Evolutionary conservation across 2,113 vertebrate genomes (phyloP).

Genomic region (Marmota flaviventris): DNA sequence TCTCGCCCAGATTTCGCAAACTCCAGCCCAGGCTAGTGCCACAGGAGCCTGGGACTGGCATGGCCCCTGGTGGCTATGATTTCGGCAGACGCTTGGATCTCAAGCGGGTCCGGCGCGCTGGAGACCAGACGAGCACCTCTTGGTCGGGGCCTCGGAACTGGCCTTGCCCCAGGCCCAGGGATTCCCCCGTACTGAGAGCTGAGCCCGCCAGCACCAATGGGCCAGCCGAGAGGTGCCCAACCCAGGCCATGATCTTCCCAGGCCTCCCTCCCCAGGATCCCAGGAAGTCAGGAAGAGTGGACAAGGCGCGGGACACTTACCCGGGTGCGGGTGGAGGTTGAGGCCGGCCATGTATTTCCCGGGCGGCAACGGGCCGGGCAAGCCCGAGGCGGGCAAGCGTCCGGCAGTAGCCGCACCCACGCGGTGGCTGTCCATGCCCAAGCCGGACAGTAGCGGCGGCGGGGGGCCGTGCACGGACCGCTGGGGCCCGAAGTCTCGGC

Average conservation of each 20-base stretch:
- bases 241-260: background rate
- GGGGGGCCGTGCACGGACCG: constrained; percentile 95
- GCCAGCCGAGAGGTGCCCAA: background rate
- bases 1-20: constrained; percentile 1
- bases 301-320: constrained; percentile 88
- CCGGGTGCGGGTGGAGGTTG: constrained; percentile 95
- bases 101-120: background rate
- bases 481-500: constrained; percentile 97
- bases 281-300: background rate
- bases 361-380: constrained; percentile 92
- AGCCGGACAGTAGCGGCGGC: constrained; percentile 93
- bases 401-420: constrained; percentile 92
- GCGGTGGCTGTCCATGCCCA: constrained; percentile 96
- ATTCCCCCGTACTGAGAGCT: background rate
- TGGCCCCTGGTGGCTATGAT: background rate
- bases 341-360: constrained; percentile 96
- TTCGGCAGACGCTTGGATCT: background rate
- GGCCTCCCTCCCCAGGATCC: constrained; percentile 42
- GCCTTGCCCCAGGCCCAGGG: background rate
- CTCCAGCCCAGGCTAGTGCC: background rate
- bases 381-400: constrained; percentile 92
- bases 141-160: background rate
- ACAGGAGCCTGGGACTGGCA: background rate
- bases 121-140: background rate
- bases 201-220: background rate